Base-by-base conservation (phyloP, 1,140 invertebrate genomes). In the Brachystomella parvula region DNA sequence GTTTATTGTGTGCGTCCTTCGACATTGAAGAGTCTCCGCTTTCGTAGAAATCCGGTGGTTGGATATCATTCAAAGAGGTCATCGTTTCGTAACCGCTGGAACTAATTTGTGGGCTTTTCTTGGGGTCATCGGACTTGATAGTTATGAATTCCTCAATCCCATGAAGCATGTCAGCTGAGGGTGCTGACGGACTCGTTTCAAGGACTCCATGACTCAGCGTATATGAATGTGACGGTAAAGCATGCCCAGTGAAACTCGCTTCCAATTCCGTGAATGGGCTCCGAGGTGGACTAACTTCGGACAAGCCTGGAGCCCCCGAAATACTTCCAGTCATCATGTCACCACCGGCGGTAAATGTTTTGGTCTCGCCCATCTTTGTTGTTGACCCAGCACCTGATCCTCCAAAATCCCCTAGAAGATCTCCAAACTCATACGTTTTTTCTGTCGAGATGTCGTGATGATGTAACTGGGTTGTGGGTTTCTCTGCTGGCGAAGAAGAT, bases 21-120 rank as follows among this genome's bases (percentile, higher is more conserved):
- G 58, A 60, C 6, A 53, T 24, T 53, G 58, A 60, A 3, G 58
- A 60, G 24, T 35, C 58, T 26, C 33, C 58, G 29, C 58, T 60
- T 60, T 60, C 58, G 31, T 60, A 60, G 32, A 60, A 60, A 6
- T 60, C 33, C 6, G 58, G 58, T 60, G 29, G 58, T 24, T 32
- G 58, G 29, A 60, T 29, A 30, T 60, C 58, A 6, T 60, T 6
- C 12, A 57, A 29, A 9, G 53, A 57, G 9, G 53, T 24, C 28
- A 29, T 24, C 53, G 21, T 57, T 57, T 57, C 28, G 53, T 15
- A 24, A 29, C 9, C 53, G n/a, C n/a, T 12, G n/a, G 53, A 57
- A 12, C 12, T 6, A 57, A 57, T 6, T 9, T 9, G n/a, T 21
- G 53, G 6, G n/a, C 6, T 9, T 29, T 12, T 57, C n/a, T 57